A percentile compares a stretch with the other conserved stretches of the same genome.
Evolutionary conservation across 2,797 vertebrate genomes (phyloP).

Genomic region (Prunella strophiata): DNA sequence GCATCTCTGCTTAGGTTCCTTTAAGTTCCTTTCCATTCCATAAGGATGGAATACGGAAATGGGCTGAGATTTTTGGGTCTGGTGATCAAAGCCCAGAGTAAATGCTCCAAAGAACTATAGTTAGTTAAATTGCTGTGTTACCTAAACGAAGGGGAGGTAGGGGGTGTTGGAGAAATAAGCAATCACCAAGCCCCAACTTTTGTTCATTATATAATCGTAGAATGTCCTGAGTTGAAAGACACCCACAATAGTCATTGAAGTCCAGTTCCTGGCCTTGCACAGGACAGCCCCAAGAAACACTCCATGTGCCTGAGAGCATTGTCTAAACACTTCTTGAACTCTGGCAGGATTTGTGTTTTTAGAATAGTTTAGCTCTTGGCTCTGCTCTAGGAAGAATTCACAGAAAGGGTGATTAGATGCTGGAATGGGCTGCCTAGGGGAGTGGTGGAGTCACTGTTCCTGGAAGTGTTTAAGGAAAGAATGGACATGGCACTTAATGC

Average conservation of each 20-base stretch:
- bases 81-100: not conserved
- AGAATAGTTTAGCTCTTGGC: not conserved
- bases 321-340: not conserved
- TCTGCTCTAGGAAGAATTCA: not conserved
- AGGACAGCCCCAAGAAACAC: not conserved
- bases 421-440: not conserved
- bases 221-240: not conserved
- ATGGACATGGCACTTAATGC: not conserved
- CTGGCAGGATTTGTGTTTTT: not conserved
- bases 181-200: not conserved
- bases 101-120: not conserved
- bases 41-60: not conserved
- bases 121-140: not conserved
- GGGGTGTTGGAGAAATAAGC: not conserved
- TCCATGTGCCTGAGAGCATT: not conserved
- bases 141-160: rapidly evolving
- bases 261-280: not conserved
- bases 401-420: not conserved
- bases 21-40: not conserved
- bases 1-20: not conserved
- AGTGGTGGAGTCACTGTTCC: not conserved
- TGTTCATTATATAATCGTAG: not conserved
- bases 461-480: not conserved
- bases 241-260: not conserved
- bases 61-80: not conserved